phyloP scores from a whole-genome alignment of 2,888 invertebrate species.

The Serrognathus titanus region DNA sequence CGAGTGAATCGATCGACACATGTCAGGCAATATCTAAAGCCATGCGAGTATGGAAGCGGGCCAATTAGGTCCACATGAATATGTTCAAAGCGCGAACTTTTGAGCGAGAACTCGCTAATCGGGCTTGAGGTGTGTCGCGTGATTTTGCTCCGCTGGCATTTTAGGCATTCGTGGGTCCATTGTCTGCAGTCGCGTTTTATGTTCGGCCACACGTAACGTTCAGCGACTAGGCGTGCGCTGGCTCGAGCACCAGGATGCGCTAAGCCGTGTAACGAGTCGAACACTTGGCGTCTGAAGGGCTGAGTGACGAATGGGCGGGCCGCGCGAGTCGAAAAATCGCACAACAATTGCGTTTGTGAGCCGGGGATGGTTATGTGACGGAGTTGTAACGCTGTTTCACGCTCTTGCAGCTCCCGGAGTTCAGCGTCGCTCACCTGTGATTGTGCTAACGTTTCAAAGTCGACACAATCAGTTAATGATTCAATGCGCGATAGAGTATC shows the following conservation, averaged over 20 bases:
- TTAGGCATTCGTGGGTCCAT: constrained; percentile 12
- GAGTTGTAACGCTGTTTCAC: not conserved
- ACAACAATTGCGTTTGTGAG: not conserved
- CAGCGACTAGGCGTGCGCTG: constrained; percentile 1
- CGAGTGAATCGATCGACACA: constrained; percentile 35
- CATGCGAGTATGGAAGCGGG: constrained; percentile 34
- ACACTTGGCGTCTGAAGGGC: not conserved
- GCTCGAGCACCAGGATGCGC: constrained; percentile 9
- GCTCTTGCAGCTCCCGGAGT: not conserved
- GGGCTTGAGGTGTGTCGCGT: constrained; percentile 29
- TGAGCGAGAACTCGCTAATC: constrained; percentile 19
- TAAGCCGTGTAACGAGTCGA: not conserved
- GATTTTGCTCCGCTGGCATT: constrained; percentile 39
- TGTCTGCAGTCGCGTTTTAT: constrained; percentile 3
- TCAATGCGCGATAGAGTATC: constrained; percentile 9
- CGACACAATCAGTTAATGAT: not conserved
- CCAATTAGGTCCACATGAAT: constrained; percentile 48
- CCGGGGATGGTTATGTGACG: not conserved
- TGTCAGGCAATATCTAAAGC: constrained; percentile 36
- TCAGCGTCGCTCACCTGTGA: constrained; percentile 1
- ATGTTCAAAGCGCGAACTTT: constrained; percentile 37
- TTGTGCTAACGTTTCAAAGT: not conserved
- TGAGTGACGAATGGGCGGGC: constrained; percentile 1
- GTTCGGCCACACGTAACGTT: constrained; percentile 13
- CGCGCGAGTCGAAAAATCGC: not conserved